Conservation (phyloP, 2,113 vertebrate genomes). For the Salvelinus alpinus region DNA sequence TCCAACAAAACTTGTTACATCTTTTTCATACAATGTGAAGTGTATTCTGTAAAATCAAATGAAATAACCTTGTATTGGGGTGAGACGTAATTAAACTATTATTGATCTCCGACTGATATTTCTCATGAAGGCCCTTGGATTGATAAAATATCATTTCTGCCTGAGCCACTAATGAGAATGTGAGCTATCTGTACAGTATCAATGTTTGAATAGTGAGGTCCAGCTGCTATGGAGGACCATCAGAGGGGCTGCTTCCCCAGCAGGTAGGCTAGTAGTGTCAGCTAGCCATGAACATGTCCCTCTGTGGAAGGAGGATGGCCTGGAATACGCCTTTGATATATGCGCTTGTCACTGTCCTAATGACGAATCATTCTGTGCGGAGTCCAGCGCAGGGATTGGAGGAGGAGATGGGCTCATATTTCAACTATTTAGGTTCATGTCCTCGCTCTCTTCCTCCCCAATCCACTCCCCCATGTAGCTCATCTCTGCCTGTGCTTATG, state of each 20-base stretch:
- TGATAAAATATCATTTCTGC: not conserved
- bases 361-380: slow-evolving; percentile 45
- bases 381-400: slow-evolving; percentile 31
- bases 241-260: not conserved
- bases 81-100: not conserved
- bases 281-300: slow-evolving; percentile 9
- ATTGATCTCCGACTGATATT: not conserved
- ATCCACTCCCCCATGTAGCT: slow-evolving; percentile 11
- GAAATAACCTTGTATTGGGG: not conserved
- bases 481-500: not conserved
- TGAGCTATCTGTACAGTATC: not conserved
- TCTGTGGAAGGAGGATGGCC: slow-evolving; percentile 34
- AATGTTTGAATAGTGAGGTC: not conserved
- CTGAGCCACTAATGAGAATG: not conserved
- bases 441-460: slow-evolving; percentile 20
- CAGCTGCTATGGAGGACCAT: slow-evolving; percentile 9
- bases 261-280: slow-evolving; percentile 12
- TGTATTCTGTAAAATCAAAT: not conserved
- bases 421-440: slow-evolving; percentile 37
- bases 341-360: slow-evolving; percentile 54
- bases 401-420: slow-evolving; percentile 30
- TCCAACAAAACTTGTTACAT: too few relatives aligned
- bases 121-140: not conserved
- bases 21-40: not conserved
- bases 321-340: slow-evolving; percentile 57